Evolutionary conservation across 2,797 vertebrate genomes (phyloP).

Genomic region (Prionace glauca): DNA sequence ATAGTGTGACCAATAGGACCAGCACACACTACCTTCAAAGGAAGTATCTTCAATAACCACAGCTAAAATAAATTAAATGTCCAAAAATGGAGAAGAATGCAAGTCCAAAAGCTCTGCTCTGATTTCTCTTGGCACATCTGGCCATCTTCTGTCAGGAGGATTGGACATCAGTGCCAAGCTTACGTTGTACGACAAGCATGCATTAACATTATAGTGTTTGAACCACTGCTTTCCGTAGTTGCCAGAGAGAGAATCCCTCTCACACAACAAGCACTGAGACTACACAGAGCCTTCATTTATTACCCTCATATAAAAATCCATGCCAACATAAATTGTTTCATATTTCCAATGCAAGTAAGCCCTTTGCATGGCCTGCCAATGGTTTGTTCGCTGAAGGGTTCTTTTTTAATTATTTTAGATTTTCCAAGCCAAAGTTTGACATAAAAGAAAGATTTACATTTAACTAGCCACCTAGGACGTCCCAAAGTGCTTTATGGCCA

Average conservation of each 20-base stretch:
- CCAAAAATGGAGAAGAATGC: constrained; percentile 14
- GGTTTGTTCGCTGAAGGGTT: not conserved
- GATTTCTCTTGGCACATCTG: constrained; percentile 28
- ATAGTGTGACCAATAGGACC: not conserved
- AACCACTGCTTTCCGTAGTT: not conserved
- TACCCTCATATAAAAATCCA: not conserved
- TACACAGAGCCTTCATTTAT: not conserved
- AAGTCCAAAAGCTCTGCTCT: not conserved
- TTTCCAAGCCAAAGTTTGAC: not conserved
- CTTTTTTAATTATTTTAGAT: not conserved
- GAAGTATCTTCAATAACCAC: not conserved
- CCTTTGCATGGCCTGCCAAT: not conserved
- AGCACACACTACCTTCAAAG: not conserved
- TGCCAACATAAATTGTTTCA: not conserved
- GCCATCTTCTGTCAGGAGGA: not conserved
- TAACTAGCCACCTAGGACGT: not conserved
- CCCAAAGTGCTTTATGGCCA: not conserved
- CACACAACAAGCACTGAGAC: not conserved
- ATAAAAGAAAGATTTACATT: not conserved
- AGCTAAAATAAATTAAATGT: not conserved
- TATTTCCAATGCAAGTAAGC: not conserved
- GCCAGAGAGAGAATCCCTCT: not conserved
- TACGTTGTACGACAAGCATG: not conserved
- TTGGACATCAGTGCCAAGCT: not conserved
- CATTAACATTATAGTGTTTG: not conserved